These are phyloP conservation scores for Bufotes viridis DNA, from an alignment of 2,797 vertebrate genomes.

Conservation along the genomic window DNA sequence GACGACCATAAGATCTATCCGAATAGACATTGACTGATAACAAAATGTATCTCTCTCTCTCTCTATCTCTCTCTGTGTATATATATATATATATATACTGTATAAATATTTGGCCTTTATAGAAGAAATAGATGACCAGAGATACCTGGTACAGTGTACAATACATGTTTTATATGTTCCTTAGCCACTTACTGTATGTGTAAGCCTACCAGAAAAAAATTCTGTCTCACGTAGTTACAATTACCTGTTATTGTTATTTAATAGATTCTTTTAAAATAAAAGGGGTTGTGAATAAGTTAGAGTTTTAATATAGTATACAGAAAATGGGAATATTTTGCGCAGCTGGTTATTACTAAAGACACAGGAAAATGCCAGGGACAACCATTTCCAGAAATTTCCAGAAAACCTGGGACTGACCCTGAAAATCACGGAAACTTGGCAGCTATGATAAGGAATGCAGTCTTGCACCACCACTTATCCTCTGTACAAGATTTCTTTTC, in stretches of 20 bases:
- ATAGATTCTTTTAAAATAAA: not conserved
- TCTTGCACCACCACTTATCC: not conserved
- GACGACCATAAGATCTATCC: not conserved
- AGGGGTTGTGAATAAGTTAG: not conserved
- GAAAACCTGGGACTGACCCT: not conserved
- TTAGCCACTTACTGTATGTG: not conserved
- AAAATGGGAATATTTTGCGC: not conserved
- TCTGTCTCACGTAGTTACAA: not conserved
- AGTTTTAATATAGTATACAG: not conserved
- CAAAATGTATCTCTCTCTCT: not conserved
- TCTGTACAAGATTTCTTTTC: constrained; percentile 9
- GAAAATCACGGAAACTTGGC: not conserved
- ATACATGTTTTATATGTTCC: not conserved
- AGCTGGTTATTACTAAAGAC: not conserved
- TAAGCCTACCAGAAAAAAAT: not conserved
- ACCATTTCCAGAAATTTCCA: not conserved
- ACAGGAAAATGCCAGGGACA: not conserved
- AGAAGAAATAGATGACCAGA: too few species aligned
- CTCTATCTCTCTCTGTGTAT: too few species aligned
- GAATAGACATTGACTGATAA: not conserved
- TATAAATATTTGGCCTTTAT: too few species aligned
- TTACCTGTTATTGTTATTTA: not conserved
- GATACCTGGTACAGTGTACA: not conserved
- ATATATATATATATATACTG: too few species aligned
- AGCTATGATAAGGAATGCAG: not conserved